A percentile compares a stretch with the other conserved stretches of the same genome.
Evolutionary conservation across 2,113 vertebrate genomes (phyloP).

Genomic region (Thamnophis sirtalis): DNA sequence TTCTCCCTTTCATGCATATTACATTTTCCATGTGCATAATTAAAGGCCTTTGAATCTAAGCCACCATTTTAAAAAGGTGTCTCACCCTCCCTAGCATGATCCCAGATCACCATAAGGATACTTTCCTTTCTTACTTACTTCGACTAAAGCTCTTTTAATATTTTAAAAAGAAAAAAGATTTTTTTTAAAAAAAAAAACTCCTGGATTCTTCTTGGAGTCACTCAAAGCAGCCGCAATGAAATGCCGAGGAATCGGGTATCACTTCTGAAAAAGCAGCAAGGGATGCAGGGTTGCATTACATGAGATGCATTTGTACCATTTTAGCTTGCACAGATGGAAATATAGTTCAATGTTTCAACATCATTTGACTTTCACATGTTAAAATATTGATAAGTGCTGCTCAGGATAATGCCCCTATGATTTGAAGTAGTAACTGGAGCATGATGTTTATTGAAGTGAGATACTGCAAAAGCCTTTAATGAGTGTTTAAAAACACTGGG

Average conservation of each 20-base stretch:
- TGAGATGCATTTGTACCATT: slow-evolving; percentile 72
- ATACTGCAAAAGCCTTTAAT: slow-evolving; percentile 76
- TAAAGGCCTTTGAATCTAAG: background rate
- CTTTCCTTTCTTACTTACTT: slow-evolving; percentile 55
- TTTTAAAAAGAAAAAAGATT: slow-evolving; percentile 57
- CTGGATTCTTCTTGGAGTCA: slow-evolving; percentile 63
- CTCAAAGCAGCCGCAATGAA: slow-evolving; percentile 55
- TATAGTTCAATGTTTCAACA: slow-evolving; percentile 88
- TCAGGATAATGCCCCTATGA: slow-evolving; percentile 72
- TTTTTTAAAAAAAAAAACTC: slow-evolving; percentile 24
- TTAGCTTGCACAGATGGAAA: slow-evolving; percentile 87
- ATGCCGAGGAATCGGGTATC: slow-evolving; percentile 73
- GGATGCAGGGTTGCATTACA: slow-evolving; percentile 83
- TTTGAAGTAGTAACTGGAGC: slow-evolving; percentile 77
- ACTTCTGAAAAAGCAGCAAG: slow-evolving; percentile 78
- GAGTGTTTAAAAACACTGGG: slow-evolving; percentile 75
- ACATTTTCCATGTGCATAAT: background rate
- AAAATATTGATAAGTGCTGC: slow-evolving; percentile 88
- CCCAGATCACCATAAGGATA: slow-evolving; percentile 36
- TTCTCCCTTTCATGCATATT: background rate
- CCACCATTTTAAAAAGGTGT: background rate
- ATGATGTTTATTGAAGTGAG: slow-evolving; percentile 80
- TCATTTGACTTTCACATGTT: slow-evolving; percentile 89
- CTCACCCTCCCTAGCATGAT: slow-evolving; percentile 42
- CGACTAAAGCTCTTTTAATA: slow-evolving; percentile 48